phyloP scores from a whole-genome alignment of 2,113 vertebrate genomes.

The Crypturellus undulatus region DNA sequence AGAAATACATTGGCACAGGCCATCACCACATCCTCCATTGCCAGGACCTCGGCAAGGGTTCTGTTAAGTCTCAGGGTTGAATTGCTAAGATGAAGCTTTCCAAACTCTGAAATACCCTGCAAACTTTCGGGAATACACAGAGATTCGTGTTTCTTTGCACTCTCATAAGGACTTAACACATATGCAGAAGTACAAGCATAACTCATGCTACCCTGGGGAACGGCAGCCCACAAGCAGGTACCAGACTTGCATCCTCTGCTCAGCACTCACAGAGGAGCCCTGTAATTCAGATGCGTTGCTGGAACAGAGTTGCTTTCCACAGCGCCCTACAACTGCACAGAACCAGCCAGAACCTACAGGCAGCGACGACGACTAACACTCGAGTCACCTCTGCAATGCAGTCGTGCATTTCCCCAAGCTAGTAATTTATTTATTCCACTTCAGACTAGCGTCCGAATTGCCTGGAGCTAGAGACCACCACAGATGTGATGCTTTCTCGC shows the following conservation, averaged over 20 bases:
- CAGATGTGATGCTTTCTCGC: neutral
- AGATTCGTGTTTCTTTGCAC: accelerated
- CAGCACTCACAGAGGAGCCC: neutral
- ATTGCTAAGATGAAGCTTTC: neutral
- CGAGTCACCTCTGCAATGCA: neutral
- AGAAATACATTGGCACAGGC: neutral
- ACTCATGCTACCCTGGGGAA: neutral
- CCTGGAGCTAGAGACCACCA: neutral
- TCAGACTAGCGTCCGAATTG: neutral
- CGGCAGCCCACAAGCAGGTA: accelerated
- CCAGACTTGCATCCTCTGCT: neutral
- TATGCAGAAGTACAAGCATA: neutral
- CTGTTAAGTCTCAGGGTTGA: neutral
- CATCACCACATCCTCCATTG: neutral
- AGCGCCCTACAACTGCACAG: neutral
- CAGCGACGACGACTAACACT: neutral
- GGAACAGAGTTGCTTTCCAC: neutral
- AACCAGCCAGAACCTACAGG: neutral
- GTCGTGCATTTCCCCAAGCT: neutral
- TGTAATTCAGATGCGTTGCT: neutral
- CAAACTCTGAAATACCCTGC: neutral
- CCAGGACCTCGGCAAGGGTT: neutral
- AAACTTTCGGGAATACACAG: accelerated
- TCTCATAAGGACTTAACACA: accelerated
- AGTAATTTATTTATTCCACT: neutral